Conservation (phyloP, 2,797 vertebrate species). For the Balearica regulorum region DNA sequence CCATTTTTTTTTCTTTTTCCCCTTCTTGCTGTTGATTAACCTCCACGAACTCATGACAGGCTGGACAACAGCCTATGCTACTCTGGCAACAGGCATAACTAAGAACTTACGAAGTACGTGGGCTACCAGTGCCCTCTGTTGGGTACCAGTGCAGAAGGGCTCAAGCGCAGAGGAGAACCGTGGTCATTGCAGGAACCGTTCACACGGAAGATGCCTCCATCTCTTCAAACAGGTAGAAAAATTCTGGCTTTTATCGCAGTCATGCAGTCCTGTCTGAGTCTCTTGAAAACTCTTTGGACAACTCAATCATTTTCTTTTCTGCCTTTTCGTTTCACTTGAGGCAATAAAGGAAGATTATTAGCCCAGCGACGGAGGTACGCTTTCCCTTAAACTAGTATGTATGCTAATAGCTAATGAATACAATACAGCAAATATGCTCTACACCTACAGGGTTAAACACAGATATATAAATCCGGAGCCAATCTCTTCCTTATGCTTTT, state of each 20-base stretch:
- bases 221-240: background rate
- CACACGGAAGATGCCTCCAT: fast-evolving
- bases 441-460: background rate
- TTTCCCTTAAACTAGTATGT: too few species aligned
- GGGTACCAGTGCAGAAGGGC: background rate
- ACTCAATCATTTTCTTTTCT: background rate
- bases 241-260: too few species aligned
- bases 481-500: background rate
- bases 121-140: background rate
- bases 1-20: background rate
- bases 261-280: background rate
- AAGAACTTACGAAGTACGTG: background rate
- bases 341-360: background rate
- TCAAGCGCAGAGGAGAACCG: background rate
- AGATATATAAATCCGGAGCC: background rate
- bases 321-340: background rate
- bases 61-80: background rate
- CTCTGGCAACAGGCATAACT: fast-evolving
- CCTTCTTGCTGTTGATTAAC: background rate
- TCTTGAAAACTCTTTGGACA: too few species aligned
- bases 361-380: background rate
- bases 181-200: fast-evolving
- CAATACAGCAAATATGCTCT: background rate
- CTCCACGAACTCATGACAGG: background rate
- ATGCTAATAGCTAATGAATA: background rate